Evolutionary conservation across 2,888 invertebrate genomes (phyloP).

Genomic region (Liposcelis brunnea): DNA sequence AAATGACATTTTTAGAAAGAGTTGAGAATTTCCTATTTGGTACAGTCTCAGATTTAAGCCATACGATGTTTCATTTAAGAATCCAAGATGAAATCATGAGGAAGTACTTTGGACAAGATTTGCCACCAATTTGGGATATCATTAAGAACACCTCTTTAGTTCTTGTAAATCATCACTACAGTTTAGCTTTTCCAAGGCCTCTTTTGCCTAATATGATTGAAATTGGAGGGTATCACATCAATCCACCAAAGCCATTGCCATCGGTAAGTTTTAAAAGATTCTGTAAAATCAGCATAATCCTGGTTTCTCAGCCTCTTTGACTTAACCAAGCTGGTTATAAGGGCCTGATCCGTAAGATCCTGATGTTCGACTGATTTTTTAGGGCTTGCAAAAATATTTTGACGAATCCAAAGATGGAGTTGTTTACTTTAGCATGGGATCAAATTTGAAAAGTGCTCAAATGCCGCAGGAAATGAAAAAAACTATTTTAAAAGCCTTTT

Average conservation of each 20-base stretch:
- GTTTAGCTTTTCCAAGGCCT: slow-evolving; percentile 27
- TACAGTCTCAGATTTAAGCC: slow-evolving; percentile 14
- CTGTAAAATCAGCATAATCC: too few species aligned
- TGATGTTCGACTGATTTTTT: too few species aligned
- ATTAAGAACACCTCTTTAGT: slow-evolving; percentile 29
- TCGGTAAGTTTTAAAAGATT: too few species aligned
- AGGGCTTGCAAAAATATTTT: slow-evolving; percentile 27
- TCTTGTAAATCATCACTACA: slow-evolving; percentile 31
- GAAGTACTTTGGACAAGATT: slow-evolving; percentile 20
- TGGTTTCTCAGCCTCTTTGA: too few species aligned
- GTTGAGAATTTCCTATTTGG: slow-evolving; percentile 21
- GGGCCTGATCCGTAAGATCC: too few species aligned
- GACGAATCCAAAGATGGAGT: slow-evolving; percentile 29
- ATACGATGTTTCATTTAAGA: slow-evolving; percentile 10
- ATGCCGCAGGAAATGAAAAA: slow-evolving; percentile 24
- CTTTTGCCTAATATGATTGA: slow-evolving; percentile 31
- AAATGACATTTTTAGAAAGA: slow-evolving; percentile 24
- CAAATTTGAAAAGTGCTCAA: slow-evolving; percentile 25
- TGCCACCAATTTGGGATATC: slow-evolving; percentile 24
- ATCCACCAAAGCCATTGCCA: slow-evolving; percentile 19
- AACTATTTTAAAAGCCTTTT: slow-evolving; percentile 26
- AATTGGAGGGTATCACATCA: slow-evolving; percentile 34
- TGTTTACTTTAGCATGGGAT: slow-evolving; percentile 34
- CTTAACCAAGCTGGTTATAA: too few species aligned
- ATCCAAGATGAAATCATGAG: slow-evolving; percentile 15